These are phyloP conservation scores for Euphydryas editha DNA, from an alignment of 2,888 invertebrate species.

Conservation along the genomic window DNA sequence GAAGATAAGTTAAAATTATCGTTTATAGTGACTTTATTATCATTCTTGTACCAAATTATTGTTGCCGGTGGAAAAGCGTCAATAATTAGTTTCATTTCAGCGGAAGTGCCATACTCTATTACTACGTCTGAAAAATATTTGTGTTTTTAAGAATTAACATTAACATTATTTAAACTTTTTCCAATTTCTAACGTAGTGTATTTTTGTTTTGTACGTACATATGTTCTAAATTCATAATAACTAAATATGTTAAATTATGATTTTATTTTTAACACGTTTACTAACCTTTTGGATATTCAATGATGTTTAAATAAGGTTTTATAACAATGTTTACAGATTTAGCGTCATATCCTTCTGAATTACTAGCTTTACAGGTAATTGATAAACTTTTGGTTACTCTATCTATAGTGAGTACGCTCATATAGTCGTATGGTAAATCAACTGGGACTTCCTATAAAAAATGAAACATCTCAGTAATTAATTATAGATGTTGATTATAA, in stretches of 20 bases:
- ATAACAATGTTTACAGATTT: slow-evolving; percentile 12
- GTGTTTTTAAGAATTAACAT: background rate
- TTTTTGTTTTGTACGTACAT: no score
- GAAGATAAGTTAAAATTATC: background rate
- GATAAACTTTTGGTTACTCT: slow-evolving; percentile 12
- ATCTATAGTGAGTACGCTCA: slow-evolving; percentile 14
- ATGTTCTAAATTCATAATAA: no score
- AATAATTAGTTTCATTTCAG: slow-evolving; percentile 1
- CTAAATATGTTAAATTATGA: no score
- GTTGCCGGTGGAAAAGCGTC: slow-evolving; percentile 3
- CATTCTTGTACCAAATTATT: slow-evolving; percentile 12
- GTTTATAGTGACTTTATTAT: background rate
- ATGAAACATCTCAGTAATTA: background rate
- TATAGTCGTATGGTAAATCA: slow-evolving; percentile 9
- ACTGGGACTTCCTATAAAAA: background rate
- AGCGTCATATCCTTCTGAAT: slow-evolving; percentile 2
- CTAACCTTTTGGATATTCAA: slow-evolving; percentile 19
- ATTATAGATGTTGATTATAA: background rate
- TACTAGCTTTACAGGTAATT: slow-evolving; percentile 22
- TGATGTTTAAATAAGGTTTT: background rate
- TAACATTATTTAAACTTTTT: background rate
- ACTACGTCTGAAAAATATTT: slow-evolving; percentile 5
- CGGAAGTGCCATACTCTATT: slow-evolving; percentile 1
- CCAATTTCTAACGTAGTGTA: no score
- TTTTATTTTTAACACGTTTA: no score